Evolutionary conservation across 2,113 vertebrate genomes (phyloP), one percentile per base, ranked within the genome.

Genomic region (Corythornis cristatus): DNA sequence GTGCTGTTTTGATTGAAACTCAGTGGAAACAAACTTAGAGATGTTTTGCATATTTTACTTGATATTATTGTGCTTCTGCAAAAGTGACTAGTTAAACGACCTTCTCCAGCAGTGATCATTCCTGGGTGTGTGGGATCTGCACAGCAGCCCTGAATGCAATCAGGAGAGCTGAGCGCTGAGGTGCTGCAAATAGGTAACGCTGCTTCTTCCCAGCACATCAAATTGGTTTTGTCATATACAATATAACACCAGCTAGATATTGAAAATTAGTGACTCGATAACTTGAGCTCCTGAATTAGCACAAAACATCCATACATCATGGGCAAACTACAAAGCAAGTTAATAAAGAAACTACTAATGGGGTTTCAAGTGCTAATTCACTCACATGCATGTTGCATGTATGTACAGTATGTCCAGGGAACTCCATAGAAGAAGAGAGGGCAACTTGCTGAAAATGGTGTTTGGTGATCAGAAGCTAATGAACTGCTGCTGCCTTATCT

Each of bases 331-430:
- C 19, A 51, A 67, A 82, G 14, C n/a, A 43, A 42, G 70, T 61
- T 48, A 42, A 73, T 68, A 76, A 51, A 75, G 67, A n/a, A 2
- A n/a, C 23, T 28, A 50, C 19, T 71, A 46, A 64, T 25, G 18
- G 0, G 12, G 19, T 56, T 79, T 86, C 11, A 40, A 2, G 28
- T 62, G 46, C 43, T 71, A 33, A 37, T 46, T 58, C 2, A 2
- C 3, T 46, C 12, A 3, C 7, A 2, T 46, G 23, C 6, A 3
- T 28, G 33, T 50, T 56, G 22, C 25, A 35, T 21, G 1, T 26
- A 58, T 11, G 12, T 66, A 28, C 9, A 26, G 31, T 21, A 48
- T n/a, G 37, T 54, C 56, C 46, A 61, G 80, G 29, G 25, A 88
- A 53, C 14, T 74, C 40, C 14, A 1, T 9, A 5, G 3, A 48